Evolutionary conservation across 2,113 vertebrate genomes (phyloP).

Genomic region (Ptilorrhoa leucosticta): DNA sequence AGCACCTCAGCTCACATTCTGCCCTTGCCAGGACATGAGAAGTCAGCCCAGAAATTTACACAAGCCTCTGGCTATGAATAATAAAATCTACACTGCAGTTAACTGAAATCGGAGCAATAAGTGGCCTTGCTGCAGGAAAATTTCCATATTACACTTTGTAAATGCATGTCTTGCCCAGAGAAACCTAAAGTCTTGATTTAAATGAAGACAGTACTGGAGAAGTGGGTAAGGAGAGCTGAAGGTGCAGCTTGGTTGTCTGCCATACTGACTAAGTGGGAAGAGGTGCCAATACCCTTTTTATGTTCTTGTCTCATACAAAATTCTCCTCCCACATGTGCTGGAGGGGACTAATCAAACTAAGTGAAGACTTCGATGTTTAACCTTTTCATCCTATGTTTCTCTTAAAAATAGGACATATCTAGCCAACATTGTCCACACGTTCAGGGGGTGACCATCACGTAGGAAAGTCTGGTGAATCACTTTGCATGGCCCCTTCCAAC

Average conservation of each 20-base stretch:
- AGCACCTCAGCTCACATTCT: background rate
- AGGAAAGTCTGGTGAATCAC: background rate
- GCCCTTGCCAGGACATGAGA: background rate
- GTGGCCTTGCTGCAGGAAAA: background rate
- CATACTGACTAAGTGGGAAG: background rate
- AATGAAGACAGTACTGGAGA: background rate
- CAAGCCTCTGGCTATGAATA: conserved; percentile 53
- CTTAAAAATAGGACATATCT: background rate
- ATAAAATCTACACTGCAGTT: background rate
- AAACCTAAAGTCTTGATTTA: background rate
- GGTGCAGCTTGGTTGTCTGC: background rate
- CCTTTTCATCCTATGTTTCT: background rate
- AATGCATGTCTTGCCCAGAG: background rate
- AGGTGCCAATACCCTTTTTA: background rate
- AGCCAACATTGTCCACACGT: background rate
- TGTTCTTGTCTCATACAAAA: background rate
- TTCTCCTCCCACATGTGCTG: background rate
- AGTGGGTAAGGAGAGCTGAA: background rate
- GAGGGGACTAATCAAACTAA: background rate
- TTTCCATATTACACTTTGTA: background rate
- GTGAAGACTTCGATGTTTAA: background rate
- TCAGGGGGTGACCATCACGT: background rate
- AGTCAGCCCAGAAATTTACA: conserved; percentile 21
- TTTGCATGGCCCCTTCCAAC: background rate
- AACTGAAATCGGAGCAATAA: background rate